phyloP scores from a whole-genome alignment of 2,888 invertebrate genomes.

The Baccha elongata region DNA sequence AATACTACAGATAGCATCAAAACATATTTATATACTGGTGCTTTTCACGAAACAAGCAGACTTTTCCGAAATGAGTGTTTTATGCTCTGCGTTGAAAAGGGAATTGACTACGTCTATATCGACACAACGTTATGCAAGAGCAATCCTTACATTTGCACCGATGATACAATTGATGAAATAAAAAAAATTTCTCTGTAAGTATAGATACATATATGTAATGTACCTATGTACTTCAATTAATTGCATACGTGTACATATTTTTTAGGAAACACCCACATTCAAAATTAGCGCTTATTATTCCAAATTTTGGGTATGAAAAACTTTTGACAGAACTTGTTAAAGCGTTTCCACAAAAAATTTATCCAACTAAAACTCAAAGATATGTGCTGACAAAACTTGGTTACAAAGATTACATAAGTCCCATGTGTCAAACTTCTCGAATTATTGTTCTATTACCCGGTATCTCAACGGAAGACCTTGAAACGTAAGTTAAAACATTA shows the following conservation, averaged over 20 bases:
- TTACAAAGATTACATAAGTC: slow-evolving; percentile 8
- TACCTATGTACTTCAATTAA: background rate
- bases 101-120: slow-evolving; percentile 47
- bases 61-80: slow-evolving; percentile 37
- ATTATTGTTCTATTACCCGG: slow-evolving; percentile 43
- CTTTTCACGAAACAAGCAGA: slow-evolving; percentile 37
- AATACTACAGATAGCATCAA: slow-evolving; percentile 25
- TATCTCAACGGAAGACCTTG: slow-evolving; percentile 23
- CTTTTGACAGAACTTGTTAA: slow-evolving; percentile 25
- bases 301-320: slow-evolving; percentile 55
- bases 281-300: slow-evolving; percentile 37
- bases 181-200: slow-evolving; percentile 49
- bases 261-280: slow-evolving; percentile 26
- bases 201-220: background rate
- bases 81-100: slow-evolving; percentile 24
- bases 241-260: background rate
- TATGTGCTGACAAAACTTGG: slow-evolving; percentile 38
- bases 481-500: slow-evolving; percentile 34
- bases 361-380: slow-evolving; percentile 37
- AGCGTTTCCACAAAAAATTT: slow-evolving; percentile 41
- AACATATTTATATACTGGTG: slow-evolving; percentile 50
- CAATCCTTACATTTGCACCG: slow-evolving; percentile 42
- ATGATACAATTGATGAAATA: slow-evolving; percentile 53
- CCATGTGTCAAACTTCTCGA: background rate
- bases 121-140: slow-evolving; percentile 40